These are phyloP conservation scores for Paraescarpia echinospica DNA, from an alignment of 1,140 invertebrate species.

Conservation along the genomic window DNA sequence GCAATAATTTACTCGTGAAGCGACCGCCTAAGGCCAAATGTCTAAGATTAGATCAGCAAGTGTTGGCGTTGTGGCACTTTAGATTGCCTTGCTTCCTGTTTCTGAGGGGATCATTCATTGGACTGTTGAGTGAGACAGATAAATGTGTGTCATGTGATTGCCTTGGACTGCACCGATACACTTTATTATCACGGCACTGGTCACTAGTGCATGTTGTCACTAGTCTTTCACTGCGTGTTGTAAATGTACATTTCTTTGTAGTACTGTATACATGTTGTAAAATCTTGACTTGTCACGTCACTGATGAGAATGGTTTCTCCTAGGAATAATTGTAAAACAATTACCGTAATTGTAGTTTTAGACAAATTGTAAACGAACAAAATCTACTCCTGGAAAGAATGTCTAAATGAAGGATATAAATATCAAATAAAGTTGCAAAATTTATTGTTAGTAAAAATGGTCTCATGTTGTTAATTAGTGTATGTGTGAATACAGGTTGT, in stretches of 20 bases:
- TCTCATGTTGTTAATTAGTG: not conserved
- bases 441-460: not conserved
- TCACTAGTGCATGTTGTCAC: not conserved
- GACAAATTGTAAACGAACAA: too few species aligned
- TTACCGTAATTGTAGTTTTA: too few species aligned
- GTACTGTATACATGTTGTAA: not conserved
- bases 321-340: not conserved
- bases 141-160: not conserved
- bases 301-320: not conserved
- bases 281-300: not conserved
- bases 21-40: not conserved
- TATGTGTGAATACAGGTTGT: too few species aligned
- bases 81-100: constrained; percentile 1
- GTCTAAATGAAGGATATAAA: too few species aligned
- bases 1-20: not conserved
- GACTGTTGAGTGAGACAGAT: not conserved
- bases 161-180: not conserved
- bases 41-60: not conserved
- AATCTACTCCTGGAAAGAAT: too few species aligned
- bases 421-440: not conserved
- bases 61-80: not conserved
- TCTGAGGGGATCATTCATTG: not conserved
- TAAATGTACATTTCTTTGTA: too few species aligned
- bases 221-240: too few species aligned
- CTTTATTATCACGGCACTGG: not conserved